Percentiles rank a stretch among this genome's conserved stretches.
phyloP scores from a whole-genome alignment of 2,797 vertebrate genomes.

The Sciaenops ocellatus region DNA sequence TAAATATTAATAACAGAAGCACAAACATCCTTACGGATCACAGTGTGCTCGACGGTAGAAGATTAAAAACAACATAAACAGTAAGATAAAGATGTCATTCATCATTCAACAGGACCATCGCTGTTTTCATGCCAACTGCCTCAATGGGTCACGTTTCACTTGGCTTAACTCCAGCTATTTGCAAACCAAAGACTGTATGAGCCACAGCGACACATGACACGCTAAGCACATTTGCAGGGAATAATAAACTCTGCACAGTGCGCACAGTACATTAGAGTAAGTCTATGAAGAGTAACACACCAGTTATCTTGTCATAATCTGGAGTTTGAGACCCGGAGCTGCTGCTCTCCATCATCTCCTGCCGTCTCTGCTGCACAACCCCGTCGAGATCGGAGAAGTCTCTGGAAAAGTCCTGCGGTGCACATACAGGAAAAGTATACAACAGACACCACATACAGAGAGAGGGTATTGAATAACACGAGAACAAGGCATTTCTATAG shows the following conservation, averaged over 20 bases:
- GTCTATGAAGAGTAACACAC: conserved; percentile 71
- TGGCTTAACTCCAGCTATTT: conserved; percentile 32
- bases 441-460: conserved; percentile 29
- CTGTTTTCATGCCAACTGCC: background rate
- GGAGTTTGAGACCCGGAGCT: conserved; percentile 94
- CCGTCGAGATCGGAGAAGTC: conserved; percentile 91
- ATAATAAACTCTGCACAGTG: background rate
- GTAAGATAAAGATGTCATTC: background rate
- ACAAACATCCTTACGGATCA: conserved; percentile 7
- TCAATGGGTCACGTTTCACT: conserved; percentile 37
- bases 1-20: conserved; percentile 47
- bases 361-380: conserved; percentile 85
- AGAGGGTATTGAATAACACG: conserved; percentile 37
- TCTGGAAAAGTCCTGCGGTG: conserved; percentile 86
- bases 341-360: conserved; percentile 91
- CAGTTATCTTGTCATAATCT: conserved; percentile 90
- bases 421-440: conserved; percentile 17
- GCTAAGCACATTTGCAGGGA: background rate
- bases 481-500: conserved; percentile 22
- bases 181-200: conserved; percentile 28
- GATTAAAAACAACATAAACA: background rate
- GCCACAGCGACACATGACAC: conserved; percentile 46
- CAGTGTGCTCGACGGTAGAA: background rate
- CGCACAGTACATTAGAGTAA: background rate
- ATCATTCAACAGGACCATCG: background rate